Evolutionary conservation across 2,797 vertebrate genomes (phyloP).

Genomic region (Crenichthys baileyi): DNA sequence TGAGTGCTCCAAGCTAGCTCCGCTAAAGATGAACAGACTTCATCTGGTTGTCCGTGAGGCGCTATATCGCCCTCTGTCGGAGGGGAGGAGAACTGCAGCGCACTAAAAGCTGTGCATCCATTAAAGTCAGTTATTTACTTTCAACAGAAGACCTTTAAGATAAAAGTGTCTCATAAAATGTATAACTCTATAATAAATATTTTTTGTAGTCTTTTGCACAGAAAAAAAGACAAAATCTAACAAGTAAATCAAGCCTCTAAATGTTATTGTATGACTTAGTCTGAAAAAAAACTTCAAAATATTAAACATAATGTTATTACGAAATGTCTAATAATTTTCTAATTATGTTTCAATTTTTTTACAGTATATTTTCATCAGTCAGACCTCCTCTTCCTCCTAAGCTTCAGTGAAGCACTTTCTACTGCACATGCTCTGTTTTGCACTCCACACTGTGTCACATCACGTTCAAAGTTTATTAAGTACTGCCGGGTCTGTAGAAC

Average conservation of each 20-base stretch:
- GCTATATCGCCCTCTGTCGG: conserved; percentile 33
- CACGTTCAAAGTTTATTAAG: background rate
- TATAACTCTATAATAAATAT: too few relatives aligned
- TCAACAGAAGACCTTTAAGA: background rate
- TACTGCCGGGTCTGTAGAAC: background rate
- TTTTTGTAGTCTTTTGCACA: too few relatives aligned
- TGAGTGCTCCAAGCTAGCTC: background rate
- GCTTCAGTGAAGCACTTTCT: background rate
- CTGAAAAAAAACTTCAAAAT: too few relatives aligned
- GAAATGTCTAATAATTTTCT: too few relatives aligned
- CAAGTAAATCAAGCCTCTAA: too few relatives aligned
- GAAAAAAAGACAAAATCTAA: too few relatives aligned
- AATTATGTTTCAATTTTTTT: too few relatives aligned
- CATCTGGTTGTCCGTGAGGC: background rate
- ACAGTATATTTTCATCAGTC: background rate
- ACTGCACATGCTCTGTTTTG: background rate
- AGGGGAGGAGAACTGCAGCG: conserved; percentile 15
- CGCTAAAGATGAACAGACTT: conserved; percentile 4
- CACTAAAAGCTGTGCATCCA: too few relatives aligned
- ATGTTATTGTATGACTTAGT: too few relatives aligned
- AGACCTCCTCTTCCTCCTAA: background rate
- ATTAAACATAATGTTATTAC: too few relatives aligned
- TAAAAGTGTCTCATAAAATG: too few relatives aligned
- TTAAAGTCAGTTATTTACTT: too few relatives aligned
- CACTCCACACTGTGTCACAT: background rate